Evolutionary conservation across 64 coral and sea anemone species (phyloP).

Genomic region (Stichodactyla mertensii): DNA sequence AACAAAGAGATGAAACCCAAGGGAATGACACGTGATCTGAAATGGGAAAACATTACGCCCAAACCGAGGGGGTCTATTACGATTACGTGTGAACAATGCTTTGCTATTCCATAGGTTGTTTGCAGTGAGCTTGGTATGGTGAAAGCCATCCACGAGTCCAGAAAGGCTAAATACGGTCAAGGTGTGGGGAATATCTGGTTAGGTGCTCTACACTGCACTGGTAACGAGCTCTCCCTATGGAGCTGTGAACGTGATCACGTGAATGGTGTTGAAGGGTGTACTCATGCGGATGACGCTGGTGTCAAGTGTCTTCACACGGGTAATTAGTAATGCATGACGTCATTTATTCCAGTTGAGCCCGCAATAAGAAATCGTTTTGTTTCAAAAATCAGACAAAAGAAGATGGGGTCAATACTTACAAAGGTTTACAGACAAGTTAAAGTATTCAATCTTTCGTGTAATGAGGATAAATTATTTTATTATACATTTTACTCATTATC

Average conservation of each 20-base stretch:
- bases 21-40: too few relatives aligned
- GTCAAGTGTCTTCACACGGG: slow-evolving; percentile 78
- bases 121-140: slow-evolving; percentile 67
- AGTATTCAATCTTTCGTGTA: too few relatives aligned
- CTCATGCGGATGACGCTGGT: slow-evolving; percentile 74
- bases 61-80: too few relatives aligned
- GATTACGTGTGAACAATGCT: too few relatives aligned
- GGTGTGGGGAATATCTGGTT: slow-evolving; percentile 74
- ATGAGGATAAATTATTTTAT: too few relatives aligned
- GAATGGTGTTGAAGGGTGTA: slow-evolving; percentile 51
- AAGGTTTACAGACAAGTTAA: too few relatives aligned
- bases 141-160: slow-evolving; percentile 74
- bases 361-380: too few relatives aligned
- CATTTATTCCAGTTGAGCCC: not conserved
- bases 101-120: slow-evolving; percentile 41
- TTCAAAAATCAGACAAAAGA: too few relatives aligned
- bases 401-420: too few relatives aligned
- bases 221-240: slow-evolving; percentile 40
- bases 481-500: too few relatives aligned
- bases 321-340: not conserved
- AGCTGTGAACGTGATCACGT: slow-evolving; percentile 56
- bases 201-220: slow-evolving; percentile 59
- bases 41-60: too few relatives aligned
- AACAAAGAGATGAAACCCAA: too few relatives aligned
- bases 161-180: slow-evolving; percentile 74